Percentiles rank a stretch among this genome's conserved stretches.
phyloP scores from a whole-genome alignment of 2,797 vertebrate species.

The Muscicapa comitata region DNA sequence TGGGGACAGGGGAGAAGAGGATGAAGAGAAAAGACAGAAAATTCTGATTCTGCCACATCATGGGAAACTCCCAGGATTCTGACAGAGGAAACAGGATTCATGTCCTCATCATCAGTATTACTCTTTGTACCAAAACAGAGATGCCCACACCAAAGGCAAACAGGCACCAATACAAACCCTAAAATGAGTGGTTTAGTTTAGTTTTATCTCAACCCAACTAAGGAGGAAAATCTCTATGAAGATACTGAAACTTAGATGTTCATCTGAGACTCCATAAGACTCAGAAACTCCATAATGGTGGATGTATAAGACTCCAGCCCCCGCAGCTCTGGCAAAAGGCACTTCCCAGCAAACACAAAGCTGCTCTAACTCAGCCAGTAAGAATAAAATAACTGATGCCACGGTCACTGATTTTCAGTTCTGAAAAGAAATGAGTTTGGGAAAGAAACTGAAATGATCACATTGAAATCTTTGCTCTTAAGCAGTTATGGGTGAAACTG shows the following conservation, averaged over 20 bases:
- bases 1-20: background rate
- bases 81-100: background rate
- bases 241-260: background rate
- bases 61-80: background rate
- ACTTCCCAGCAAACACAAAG: background rate
- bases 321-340: background rate
- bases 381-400: background rate
- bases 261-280: background rate
- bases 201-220: background rate
- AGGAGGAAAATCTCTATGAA: background rate
- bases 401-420: background rate
- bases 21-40: background rate
- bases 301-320: background rate
- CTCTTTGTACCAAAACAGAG: background rate
- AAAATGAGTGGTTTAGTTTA: background rate
- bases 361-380: background rate
- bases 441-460: background rate
- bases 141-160: background rate
- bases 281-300: background rate
- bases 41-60: background rate
- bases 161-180: background rate
- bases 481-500: background rate
- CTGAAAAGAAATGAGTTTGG: background rate
- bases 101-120: background rate
- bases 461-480: background rate